Evolutionary conservation across 2,113 vertebrate genomes (phyloP), one percentile per base, ranked within the genome.

Genomic region (Istiophorus platypterus): DNA sequence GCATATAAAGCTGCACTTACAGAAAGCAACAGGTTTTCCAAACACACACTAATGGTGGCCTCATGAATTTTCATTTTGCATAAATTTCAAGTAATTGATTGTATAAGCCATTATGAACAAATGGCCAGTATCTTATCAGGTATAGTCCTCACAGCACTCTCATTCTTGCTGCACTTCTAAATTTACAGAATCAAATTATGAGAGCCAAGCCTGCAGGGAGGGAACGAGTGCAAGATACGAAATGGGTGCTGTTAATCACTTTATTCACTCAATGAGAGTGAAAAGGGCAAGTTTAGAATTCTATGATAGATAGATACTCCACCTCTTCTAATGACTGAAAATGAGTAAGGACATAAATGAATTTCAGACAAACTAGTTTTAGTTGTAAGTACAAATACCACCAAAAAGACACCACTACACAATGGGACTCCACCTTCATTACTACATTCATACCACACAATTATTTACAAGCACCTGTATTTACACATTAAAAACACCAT

Each of bases 11-110:
- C 29, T 76, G 31, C 45, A 75, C 61, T 76, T 56, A 66, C 18
- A 64, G 37, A 63, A 54, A 39, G 1, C 10, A 56, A 61, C 0
- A 70, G 45, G 62, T 41, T 26, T 31, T 13, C 31, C 29, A 45
- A 49, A 58, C 37, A 39, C 49, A 51, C 42, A 42, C 24, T 82
- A 49, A 54, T 27, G 41, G 26, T 26, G 34, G 39, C 3, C 31
- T 79, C 65, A 59, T 73, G 26, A 72, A 76, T 82, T 82, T 80
- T 67, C 45, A 77, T 81, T 81, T 37, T 39, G 64, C 65, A 72
- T 77, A 54, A 29, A 68, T 71, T 82, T 61, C 17, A 31, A 8
- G 27, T 65, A 72, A 85, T 72, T 82, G 51, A 73, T 80, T 37
- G 11, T 15, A n/a, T 47, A 79, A 81, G 64, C 31, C 56, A 78